Percentiles rank a stretch among this genome's conserved stretches.
phyloP scores from a whole-genome alignment of 1,140 invertebrate species.

The Pseudomyrmex sp. region DNA sequence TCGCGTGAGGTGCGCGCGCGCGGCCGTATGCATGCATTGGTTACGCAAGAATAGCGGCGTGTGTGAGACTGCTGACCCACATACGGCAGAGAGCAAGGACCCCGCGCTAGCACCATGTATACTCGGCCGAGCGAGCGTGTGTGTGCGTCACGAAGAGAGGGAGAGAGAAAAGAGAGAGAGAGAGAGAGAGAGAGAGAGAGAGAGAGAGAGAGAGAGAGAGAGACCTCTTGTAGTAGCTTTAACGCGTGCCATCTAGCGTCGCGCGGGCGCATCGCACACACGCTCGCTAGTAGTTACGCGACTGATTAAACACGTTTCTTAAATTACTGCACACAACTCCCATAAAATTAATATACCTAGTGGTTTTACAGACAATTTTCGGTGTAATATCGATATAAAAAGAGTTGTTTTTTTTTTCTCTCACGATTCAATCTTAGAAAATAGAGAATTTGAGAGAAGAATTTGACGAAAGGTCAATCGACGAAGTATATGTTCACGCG shows the following conservation, averaged over 20 bases:
- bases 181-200: neutral
- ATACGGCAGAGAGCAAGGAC: conserved; percentile 85
- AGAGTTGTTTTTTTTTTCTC: too few species aligned
- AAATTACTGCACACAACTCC: too few species aligned
- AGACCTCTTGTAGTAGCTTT: conserved; percentile 49
- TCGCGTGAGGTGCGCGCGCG: conserved; percentile 27
- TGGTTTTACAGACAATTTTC: too few species aligned
- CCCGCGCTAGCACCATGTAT: conserved; percentile 77
- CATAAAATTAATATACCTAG: too few species aligned
- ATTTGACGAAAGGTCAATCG: too few species aligned
- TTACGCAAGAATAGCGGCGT: conserved; percentile 85
- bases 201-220: conserved; percentile 10
- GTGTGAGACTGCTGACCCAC: conserved; percentile 86
- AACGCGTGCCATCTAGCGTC: conserved; percentile 75
- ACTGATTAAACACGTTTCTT: conserved; percentile 54
- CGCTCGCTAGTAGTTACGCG: conserved; percentile 38
- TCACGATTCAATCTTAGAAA: too few species aligned
- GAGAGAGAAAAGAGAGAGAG: conserved; percentile 5
- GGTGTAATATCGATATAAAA: too few species aligned
- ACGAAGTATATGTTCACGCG: too few species aligned
- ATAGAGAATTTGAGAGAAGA: too few species aligned
- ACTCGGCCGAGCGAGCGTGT: conserved; percentile 28
- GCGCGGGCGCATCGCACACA: conserved; percentile 52
- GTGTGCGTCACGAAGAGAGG: conserved; percentile 17
- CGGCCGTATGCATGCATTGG: conserved; percentile 83